Base-by-base conservation (phyloP, 1,140 invertebrate species). In the Chrysopa pallens region DNA sequence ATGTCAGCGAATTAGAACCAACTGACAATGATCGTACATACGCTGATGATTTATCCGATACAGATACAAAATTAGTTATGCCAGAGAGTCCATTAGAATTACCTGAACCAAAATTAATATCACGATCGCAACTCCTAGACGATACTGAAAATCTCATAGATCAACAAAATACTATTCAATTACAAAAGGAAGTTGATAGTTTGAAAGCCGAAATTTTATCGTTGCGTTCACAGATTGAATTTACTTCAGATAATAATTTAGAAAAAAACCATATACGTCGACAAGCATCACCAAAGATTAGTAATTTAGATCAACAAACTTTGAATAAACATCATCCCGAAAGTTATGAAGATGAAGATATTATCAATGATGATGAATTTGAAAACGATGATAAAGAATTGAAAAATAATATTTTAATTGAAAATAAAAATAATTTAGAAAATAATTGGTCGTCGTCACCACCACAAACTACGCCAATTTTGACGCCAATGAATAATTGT, bases 101-200 rank as follows among this genome's bases (percentile, higher is more conserved):
- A 28, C 57, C 56, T 8, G 56, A 60, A 42, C 57, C 56, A n/a
- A 59, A 60, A 53, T 42, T 60, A 27, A 52, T 44, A 12, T n/a
- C 36, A 12, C 13, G 36, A 11, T 15, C 23, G 12, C 17, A 12
- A 4, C 37, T 35, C 15, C 6, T 23, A 23, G 17, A n/a, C 35
- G 29, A 46, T 6, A 12, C 12, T n/a, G 38, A 44, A 39, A 15
- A 13, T 28, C 11, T 43, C 33, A 28, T 33, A 6, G 27, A 38
- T 17, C 23, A 45, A 9, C 42, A 64, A 45, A 56, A 62, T 5
- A 23, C 17, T 5, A 40, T 33, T 9, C 31, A 33, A 12, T 33
- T 73, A 17, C 69, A 72, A 46, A 67, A 70, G 37, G 72, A 74
- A 60, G 66, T 74, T 14, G 49, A 58, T 6, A 63, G 63, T 41